phyloP scores from a whole-genome alignment of 2,113 vertebrate species.

The Chaenogobius annularis region DNA sequence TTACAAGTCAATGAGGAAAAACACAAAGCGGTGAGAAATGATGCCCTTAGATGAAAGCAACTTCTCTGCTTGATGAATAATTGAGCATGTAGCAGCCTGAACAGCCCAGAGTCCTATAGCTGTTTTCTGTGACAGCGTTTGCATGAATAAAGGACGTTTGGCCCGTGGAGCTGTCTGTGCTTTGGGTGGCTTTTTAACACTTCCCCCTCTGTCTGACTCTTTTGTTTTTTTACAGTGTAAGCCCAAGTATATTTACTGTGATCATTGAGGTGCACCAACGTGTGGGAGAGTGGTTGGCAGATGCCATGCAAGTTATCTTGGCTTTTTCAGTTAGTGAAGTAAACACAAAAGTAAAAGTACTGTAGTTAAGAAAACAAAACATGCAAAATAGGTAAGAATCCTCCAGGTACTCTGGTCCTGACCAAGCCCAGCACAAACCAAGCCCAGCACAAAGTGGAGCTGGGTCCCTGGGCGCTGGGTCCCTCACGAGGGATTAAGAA shows the following conservation, averaged over 20 bases:
- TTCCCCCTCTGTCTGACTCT: conserved; percentile 18
- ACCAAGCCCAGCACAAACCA: no score
- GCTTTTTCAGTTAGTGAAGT: no score
- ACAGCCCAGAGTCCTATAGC: conserved; percentile 71
- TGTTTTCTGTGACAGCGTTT: conserved; percentile 66
- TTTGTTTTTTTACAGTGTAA: conserved; percentile 14
- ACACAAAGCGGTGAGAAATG: conserved; percentile 69
- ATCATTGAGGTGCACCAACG: background rate
- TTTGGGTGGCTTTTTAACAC: conserved; percentile 36
- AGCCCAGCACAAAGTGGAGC: no score
- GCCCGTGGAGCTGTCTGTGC: conserved; percentile 63
- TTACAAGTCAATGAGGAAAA: conserved; percentile 38
- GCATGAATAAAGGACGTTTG: conserved; percentile 78
- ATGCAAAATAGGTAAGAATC: no score
- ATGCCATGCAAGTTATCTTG: no score
- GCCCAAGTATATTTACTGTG: background rate
- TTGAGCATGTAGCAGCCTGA: conserved; percentile 72
- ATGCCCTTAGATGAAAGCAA: conserved; percentile 80
- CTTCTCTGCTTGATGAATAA: conserved; percentile 81
- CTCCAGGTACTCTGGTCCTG: no score
- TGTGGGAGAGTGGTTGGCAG: no score
- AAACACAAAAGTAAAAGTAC: no score
- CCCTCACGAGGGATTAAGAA: no score
- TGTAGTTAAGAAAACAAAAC: no score
- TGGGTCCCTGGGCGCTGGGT: no score